Evolutionary conservation across 1,140 invertebrate genomes (phyloP).

Genomic region (Aporrectodea caliginosa): DNA sequence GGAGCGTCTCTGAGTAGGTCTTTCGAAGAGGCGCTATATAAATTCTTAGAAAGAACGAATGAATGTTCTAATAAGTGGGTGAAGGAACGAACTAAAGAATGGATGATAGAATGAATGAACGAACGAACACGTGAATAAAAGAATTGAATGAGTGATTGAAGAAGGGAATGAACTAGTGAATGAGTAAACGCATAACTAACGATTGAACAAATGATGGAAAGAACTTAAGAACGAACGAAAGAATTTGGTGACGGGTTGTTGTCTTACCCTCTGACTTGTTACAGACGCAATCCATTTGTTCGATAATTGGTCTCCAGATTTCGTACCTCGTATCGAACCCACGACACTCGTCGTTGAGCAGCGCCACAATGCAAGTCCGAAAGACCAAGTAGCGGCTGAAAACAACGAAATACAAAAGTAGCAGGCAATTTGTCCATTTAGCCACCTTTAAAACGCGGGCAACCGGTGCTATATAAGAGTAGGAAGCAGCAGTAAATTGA

Average conservation of each 20-base stretch:
- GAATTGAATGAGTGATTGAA: neutral
- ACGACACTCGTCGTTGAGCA: neutral
- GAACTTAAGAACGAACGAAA: no score
- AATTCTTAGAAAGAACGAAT: no score
- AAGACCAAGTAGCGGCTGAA: neutral
- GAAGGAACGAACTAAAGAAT: neutral
- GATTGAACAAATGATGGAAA: neutral
- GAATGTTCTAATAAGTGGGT: no score
- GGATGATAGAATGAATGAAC: neutral
- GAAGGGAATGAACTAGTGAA: neutral
- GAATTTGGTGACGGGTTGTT: no score
- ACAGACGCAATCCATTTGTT: neutral
- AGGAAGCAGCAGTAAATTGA: no score
- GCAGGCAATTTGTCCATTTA: neutral
- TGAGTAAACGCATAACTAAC: neutral
- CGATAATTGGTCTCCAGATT: neutral
- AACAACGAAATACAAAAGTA: neutral
- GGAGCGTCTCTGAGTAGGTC: no score
- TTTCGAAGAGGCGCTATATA: no score
- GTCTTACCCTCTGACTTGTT: neutral
- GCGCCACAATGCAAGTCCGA: neutral
- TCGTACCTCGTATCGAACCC: neutral
- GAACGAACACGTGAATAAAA: neutral
- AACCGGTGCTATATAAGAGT: no score
- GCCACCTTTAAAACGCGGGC: no score